phyloP scores from a whole-genome alignment of 2,113 vertebrate species.

The Pedetes capensis region DNA sequence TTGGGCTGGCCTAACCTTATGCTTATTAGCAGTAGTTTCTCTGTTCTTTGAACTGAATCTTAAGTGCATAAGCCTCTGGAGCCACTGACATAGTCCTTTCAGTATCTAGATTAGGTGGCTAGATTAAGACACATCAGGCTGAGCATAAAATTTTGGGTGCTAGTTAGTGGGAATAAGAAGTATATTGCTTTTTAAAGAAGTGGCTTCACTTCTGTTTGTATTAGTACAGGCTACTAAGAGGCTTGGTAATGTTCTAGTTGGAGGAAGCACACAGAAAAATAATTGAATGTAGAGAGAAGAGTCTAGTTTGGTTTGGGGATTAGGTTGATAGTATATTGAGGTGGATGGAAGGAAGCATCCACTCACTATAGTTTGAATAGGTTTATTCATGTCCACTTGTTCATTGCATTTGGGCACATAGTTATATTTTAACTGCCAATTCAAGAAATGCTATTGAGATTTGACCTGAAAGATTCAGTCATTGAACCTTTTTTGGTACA shows the following conservation, averaged over 20 bases:
- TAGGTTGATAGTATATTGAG: not conserved
- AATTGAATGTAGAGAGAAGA: not conserved
- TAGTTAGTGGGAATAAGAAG: not conserved
- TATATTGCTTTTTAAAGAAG: not conserved
- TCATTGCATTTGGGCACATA: not conserved
- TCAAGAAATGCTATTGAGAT: not conserved
- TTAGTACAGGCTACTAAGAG: not conserved
- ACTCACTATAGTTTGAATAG: not conserved
- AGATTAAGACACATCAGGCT: not conserved
- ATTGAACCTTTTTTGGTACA: slow-evolving; percentile 2
- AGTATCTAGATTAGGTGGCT: not conserved
- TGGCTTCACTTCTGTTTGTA: not conserved
- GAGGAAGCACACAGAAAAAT: slow-evolving; percentile 9
- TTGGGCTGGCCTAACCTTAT: not conserved
- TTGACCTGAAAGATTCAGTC: not conserved
- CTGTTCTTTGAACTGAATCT: not conserved
- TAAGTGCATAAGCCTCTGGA: not conserved
- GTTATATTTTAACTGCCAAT: slow-evolving; percentile 28
- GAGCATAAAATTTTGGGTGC: not conserved
- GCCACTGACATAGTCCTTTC: not conserved
- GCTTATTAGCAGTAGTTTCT: not conserved
- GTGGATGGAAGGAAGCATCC: not conserved
- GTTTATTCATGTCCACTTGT: not conserved
- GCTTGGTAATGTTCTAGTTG: not conserved
- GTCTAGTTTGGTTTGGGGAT: not conserved